Base-by-base conservation (phyloP, 2,888 invertebrate species). In the Drosophila stalkeri region DNA sequence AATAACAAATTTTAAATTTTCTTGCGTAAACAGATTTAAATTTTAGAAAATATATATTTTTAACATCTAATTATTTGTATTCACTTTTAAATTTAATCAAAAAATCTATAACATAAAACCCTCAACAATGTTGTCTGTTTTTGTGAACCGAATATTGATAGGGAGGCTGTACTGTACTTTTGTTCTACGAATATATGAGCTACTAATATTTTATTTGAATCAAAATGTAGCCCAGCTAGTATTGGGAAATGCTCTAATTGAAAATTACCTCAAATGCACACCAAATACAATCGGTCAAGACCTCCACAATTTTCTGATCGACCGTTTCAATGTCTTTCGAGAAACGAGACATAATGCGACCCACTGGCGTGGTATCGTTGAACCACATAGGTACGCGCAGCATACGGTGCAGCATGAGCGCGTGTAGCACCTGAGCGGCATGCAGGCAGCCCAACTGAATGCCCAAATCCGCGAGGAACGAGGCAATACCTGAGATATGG, bases 381-480 rank as follows among this genome's bases (percentile, higher is more conserved):
- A 95, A 95, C 61, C 91, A 87, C 92, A 95, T 92, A 33, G 95
- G 95, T 27, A 93, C 92, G 72, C 93, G 92, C 66, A 95, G 81
- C 67, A 95, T 92, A 72, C 93, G 93, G 39, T 77, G 65, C 68
- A 95, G 90, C 82, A 95, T 84, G 31, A 82, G 63, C 54, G 82
- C 75, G 91, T 94, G 94, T 77, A 94, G 75, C 6, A 82, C 43
- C 14, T 73, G 62, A 46, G 92, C 90, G 51, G 92, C 93, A 7
- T 73, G 81, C 71, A 92, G 79, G 39, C 81, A 82, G 86, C 95
- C 96, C 94, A 96, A 93, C 91, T 94, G 95, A 75, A 96, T 95
- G 92, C 94, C 94, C 93, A 96, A 93, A 93, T 96, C 96, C 93
- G 94, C 94, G 92, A 95, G 94, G 94, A 95, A 94, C 91, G 95